Evolutionary conservation across 2,888 invertebrate genomes (phyloP).

Genomic region (Trisateles emortualis): DNA sequence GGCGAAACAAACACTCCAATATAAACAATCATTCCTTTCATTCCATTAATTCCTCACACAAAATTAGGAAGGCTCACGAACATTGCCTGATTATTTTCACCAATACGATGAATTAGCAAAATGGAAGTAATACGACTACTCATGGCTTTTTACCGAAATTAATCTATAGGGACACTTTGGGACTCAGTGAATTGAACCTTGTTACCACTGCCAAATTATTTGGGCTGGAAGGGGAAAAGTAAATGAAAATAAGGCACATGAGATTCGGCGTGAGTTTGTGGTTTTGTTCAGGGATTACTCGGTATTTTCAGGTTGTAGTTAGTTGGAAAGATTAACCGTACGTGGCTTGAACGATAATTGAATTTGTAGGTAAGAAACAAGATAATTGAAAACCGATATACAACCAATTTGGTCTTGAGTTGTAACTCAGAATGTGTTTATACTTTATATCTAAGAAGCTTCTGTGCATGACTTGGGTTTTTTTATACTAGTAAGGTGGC

Average conservation of each 20-base stretch:
- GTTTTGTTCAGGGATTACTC: constrained; percentile 21
- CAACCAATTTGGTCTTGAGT: no score
- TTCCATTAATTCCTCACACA: constrained; percentile 31
- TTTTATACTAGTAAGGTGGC: no score
- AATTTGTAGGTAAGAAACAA: not conserved
- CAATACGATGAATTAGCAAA: constrained; percentile 48
- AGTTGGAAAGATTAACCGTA: not conserved
- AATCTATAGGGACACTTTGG: constrained; percentile 34
- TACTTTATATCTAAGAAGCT: no score
- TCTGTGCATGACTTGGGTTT: no score
- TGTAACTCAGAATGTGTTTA: no score
- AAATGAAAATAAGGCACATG: constrained; percentile 36
- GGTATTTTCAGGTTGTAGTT: not conserved
- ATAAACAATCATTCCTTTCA: constrained; percentile 21
- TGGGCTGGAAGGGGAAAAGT: constrained; percentile 33
- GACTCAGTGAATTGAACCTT: constrained; percentile 34
- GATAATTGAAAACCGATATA: no score
- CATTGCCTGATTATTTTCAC: constrained; percentile 26
- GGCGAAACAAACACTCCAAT: constrained; percentile 15
- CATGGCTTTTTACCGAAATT: constrained; percentile 45
- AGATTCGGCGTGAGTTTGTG: constrained; percentile 25
- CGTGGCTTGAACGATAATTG: not conserved
- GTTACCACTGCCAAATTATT: constrained; percentile 30
- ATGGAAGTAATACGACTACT: constrained; percentile 23
- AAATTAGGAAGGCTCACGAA: constrained; percentile 30